Conservation (phyloP, 2,797 vertebrate genomes). For the Hoplostethus atlanticus region DNA sequence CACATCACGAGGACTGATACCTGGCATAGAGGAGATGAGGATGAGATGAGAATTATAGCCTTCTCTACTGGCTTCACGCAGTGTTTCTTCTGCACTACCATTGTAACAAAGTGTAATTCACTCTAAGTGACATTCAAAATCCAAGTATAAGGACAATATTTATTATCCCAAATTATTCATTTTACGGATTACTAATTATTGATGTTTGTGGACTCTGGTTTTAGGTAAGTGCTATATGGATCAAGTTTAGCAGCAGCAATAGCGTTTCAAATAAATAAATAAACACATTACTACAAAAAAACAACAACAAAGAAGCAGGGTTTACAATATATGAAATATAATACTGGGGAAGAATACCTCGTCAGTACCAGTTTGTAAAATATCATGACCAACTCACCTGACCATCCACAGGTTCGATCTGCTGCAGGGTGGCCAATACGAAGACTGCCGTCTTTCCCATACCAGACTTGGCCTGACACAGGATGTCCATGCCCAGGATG, state of each 20-base stretch:
- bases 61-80: background rate
- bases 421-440: constrained; percentile 91
- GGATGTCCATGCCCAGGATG: constrained; percentile 91
- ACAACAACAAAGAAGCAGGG: too few relatives aligned
- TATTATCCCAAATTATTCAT: too few relatives aligned
- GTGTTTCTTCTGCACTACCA: background rate
- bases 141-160: too few relatives aligned
- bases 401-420: constrained; percentile 89
- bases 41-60: background rate
- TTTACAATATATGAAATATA: too few relatives aligned
- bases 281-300: too few relatives aligned
- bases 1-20: constrained; percentile 93
- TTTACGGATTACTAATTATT: too few relatives aligned
- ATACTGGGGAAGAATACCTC: background rate
- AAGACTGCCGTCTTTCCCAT: constrained; percentile 94
- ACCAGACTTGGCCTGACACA: constrained; percentile 93
- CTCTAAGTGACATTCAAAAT: too few relatives aligned
- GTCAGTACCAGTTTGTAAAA: background rate
- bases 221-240: too few relatives aligned
- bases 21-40: constrained; percentile 60
- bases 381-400: constrained; percentile 81
- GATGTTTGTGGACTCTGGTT: too few relatives aligned
- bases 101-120: too few relatives aligned
- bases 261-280: too few relatives aligned
- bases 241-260: too few relatives aligned